A percentile compares a stretch with the other conserved stretches of the same genome.
These are phyloP conservation scores for Zosterops hypoxanthus DNA, from an alignment of 2,113 vertebrate species.

Conservation along the genomic window DNA sequence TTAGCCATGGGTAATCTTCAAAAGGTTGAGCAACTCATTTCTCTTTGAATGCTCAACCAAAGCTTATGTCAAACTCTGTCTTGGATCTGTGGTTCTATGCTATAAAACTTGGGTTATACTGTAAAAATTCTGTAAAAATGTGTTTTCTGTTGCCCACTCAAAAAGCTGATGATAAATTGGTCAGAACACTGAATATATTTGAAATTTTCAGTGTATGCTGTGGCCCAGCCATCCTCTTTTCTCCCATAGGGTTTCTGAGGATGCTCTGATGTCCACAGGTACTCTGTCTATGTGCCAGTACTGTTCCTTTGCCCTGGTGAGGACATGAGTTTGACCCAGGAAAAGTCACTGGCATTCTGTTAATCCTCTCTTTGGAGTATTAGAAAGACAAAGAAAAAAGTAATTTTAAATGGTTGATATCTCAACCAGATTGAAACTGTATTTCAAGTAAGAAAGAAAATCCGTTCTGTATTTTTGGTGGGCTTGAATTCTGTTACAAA, in stretches of 20 bases:
- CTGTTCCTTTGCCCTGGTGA: background rate
- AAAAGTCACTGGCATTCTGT: background rate
- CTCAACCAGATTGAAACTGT: background rate
- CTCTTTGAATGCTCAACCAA: conserved; percentile 35
- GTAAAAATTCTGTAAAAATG: background rate
- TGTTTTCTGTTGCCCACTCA: background rate
- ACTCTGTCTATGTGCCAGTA: background rate
- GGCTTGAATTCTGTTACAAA: background rate
- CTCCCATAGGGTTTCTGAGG: background rate
- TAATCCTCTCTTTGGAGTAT: background rate
- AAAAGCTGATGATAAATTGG: background rate
- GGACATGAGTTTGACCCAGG: background rate
- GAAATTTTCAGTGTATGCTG: background rate
- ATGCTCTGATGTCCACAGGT: background rate
- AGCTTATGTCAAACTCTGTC: conserved; percentile 25
- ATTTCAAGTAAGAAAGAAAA: background rate
- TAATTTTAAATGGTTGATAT: background rate
- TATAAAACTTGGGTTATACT: background rate
- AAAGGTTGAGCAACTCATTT: conserved; percentile 50
- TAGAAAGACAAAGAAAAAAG: background rate
- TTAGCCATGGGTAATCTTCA: conserved; percentile 58
- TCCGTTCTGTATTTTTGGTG: background rate
- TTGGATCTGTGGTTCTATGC: background rate
- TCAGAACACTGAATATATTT: background rate
- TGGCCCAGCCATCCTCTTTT: background rate